These are phyloP conservation scores for Metridium senile DNA, from an alignment of 92 coral and sea anemone species.

Conservation along the genomic window DNA sequence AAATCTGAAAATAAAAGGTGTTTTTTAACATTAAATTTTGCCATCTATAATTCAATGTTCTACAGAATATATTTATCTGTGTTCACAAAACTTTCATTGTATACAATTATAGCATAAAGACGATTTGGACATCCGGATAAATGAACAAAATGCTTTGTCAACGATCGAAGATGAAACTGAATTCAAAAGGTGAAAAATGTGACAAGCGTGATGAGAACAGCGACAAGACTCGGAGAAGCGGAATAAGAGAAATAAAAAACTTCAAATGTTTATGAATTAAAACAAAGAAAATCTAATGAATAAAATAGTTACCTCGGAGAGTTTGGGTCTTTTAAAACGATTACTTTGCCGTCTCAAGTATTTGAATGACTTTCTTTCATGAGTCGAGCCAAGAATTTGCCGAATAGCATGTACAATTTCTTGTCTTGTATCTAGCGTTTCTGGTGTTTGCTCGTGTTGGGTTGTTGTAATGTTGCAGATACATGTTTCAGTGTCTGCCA, in stretches of 20 bases:
- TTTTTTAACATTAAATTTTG: too few relatives aligned
- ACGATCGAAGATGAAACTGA: too few relatives aligned
- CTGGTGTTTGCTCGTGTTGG: neutral
- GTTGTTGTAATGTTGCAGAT: neutral
- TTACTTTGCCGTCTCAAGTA: slow-evolving; percentile 3
- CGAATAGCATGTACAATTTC: slow-evolving; percentile 17
- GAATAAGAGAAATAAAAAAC: neutral
- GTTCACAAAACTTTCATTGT: too few relatives aligned
- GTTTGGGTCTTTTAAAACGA: slow-evolving; percentile 16
- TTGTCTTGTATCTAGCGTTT: slow-evolving; percentile 11
- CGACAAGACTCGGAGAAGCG: too few relatives aligned
- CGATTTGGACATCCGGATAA: too few relatives aligned
- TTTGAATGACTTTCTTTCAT: neutral
- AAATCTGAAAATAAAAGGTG: too few relatives aligned
- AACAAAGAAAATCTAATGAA: neutral
- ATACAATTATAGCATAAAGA: too few relatives aligned
- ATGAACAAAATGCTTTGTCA: too few relatives aligned
- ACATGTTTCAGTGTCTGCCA: neutral
- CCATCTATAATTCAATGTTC: too few relatives aligned
- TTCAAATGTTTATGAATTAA: neutral
- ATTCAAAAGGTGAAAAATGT: too few relatives aligned
- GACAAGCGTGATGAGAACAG: too few relatives aligned
- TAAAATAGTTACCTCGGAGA: neutral
- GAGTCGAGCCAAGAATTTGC: slow-evolving; percentile 8
- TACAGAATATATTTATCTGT: too few relatives aligned